These are phyloP conservation scores for Ladona fulva DNA, from an alignment of 1,140 invertebrate genomes.

Conservation along the genomic window DNA sequence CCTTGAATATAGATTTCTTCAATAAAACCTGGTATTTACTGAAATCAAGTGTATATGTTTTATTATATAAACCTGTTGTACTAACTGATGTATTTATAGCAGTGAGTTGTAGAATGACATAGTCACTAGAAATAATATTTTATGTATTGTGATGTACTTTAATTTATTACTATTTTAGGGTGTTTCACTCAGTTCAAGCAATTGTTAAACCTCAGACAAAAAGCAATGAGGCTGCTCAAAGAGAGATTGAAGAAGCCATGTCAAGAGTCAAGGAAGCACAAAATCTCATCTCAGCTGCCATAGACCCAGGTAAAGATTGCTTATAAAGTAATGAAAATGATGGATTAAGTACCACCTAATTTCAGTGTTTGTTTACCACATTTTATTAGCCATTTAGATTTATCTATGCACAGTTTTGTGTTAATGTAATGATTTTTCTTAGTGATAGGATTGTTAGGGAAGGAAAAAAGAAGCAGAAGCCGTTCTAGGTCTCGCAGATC, in stretches of 20 bases:
- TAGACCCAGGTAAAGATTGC: slow-evolving; percentile 53
- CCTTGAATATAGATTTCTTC: background rate
- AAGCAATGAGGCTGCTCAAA: slow-evolving; percentile 86
- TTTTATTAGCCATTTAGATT: background rate
- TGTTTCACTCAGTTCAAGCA: slow-evolving; percentile 81
- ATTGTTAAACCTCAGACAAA: slow-evolving; percentile 90
- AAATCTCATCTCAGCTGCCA: slow-evolving; percentile 83
- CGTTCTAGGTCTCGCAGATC: slow-evolving; percentile 37
- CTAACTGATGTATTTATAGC: no score
- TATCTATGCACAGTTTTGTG: background rate
- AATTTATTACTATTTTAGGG: slow-evolving; percentile 41
- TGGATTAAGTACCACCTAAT: slow-evolving; percentile 22
- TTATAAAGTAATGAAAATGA: slow-evolving; percentile 13
- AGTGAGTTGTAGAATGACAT: no score
- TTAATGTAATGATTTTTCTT: background rate
- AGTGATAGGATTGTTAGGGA: slow-evolving; percentile 71
- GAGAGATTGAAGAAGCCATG: slow-evolving; percentile 96
- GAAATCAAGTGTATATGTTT: no score
- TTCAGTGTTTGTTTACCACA: slow-evolving; percentile 22
- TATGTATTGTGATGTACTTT: no score
- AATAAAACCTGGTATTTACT: background rate
- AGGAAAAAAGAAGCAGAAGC: slow-evolving; percentile 61
- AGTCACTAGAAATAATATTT: no score
- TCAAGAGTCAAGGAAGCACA: slow-evolving; percentile 91
- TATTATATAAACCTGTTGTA: no score